These are phyloP conservation scores for Hyposmocoma kahamanoa DNA, from an alignment of 1,140 invertebrate genomes.

Conservation along the genomic window DNA sequence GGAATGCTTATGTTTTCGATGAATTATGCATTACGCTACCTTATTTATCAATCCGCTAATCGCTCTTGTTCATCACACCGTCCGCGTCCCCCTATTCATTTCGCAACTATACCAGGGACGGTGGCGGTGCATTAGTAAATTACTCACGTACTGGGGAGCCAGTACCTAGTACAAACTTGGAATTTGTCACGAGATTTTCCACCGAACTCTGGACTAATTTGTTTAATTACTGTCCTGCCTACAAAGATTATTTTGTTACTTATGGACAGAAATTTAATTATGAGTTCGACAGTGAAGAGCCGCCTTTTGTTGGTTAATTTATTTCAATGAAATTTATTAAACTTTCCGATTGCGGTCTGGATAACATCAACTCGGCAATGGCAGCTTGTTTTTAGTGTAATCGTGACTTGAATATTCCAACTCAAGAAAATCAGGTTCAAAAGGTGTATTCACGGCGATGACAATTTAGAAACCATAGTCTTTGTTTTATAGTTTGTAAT, in stretches of 20 bases:
- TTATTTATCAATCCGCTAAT: background rate
- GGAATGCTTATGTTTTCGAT: background rate
- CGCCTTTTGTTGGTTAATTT: too few relatives aligned
- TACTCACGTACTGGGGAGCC: conserved; percentile 51
- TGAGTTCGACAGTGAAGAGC: too few relatives aligned
- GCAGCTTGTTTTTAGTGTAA: too few relatives aligned
- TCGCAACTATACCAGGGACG: conserved; percentile 28
- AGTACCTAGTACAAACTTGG: conserved; percentile 52
- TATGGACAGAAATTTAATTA: too few relatives aligned
- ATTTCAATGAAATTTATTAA: too few relatives aligned
- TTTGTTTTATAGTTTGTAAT: too few relatives aligned
- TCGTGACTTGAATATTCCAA: too few relatives aligned
- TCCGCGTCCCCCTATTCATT: conserved; percentile 21
- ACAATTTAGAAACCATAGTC: too few relatives aligned
- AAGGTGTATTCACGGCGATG: too few relatives aligned
- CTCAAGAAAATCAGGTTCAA: too few relatives aligned
- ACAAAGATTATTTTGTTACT: conserved; percentile 5
- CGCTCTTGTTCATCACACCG: background rate
- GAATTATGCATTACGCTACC: background rate
- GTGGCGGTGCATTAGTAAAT: conserved; percentile 59
- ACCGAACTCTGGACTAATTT: conserved; percentile 45
- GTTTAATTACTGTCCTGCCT: conserved; percentile 39
- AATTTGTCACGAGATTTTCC: conserved; percentile 46
- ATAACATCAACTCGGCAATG: too few relatives aligned
- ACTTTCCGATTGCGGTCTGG: too few relatives aligned